phyloP scores from a whole-genome alignment of 2,888 invertebrate genomes.

The Pollenia griseotomentosa region DNA sequence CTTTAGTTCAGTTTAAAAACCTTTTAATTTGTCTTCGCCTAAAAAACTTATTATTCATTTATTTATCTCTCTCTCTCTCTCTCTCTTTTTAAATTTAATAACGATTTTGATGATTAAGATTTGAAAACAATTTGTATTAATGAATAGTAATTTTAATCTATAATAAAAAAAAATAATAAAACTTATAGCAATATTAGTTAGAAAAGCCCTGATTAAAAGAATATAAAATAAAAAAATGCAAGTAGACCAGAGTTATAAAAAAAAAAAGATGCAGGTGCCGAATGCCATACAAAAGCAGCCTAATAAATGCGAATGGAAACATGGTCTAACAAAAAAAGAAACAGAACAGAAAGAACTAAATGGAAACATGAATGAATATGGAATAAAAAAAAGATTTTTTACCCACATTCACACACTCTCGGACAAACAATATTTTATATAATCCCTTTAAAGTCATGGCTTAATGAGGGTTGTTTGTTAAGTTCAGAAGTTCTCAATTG shows the following conservation, averaged over 20 bases:
- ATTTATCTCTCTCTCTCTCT: neutral
- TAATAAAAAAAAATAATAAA: conserved; percentile 5
- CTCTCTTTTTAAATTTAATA: conserved; percentile 29
- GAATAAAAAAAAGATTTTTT: conserved; percentile 16
- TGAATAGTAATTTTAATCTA: conserved; percentile 65
- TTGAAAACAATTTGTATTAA: conserved; percentile 62
- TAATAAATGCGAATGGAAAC: neutral
- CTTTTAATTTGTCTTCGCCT: too few species aligned
- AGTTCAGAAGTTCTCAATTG: neutral
- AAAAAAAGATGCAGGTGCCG: conserved; percentile 60
- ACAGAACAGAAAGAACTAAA: neutral
- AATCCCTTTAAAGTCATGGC: conserved; percentile 12
- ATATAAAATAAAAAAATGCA: conserved; percentile 5
- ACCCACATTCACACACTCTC: neutral
- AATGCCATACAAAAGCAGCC: neutral
- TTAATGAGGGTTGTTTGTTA: conserved; percentile 8
- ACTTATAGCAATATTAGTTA: neutral
- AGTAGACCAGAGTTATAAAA: conserved; percentile 1
- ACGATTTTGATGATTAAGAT: conserved; percentile 49
- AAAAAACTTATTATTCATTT: neutral
- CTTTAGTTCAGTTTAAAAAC: too few species aligned
- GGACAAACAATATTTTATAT: neutral
- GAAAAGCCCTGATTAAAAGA: conserved; percentile 2
- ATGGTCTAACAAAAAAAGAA: conserved; percentile 5
- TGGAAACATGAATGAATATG: conserved; percentile 53